phyloP scores from a whole-genome alignment of 2,797 vertebrate genomes.

The Fundulus diaphanus region DNA sequence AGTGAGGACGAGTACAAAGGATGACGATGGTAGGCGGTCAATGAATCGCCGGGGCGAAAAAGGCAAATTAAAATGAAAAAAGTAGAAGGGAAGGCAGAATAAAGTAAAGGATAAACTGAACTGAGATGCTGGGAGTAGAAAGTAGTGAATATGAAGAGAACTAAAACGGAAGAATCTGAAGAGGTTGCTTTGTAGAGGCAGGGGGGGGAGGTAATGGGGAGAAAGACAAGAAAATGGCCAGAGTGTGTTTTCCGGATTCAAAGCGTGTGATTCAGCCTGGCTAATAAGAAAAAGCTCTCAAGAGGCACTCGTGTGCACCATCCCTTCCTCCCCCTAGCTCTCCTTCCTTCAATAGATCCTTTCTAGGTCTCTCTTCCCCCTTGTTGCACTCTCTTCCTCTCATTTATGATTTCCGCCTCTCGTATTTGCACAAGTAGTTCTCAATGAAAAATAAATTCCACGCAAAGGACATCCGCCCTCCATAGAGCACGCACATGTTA shows the following conservation, averaged over 20 bases:
- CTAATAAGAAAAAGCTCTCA: conserved; percentile 78
- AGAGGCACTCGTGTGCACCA: conserved; percentile 73
- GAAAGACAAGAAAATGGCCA: conserved; percentile 41
- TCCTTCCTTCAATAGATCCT: conserved; percentile 63
- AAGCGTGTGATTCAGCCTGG: conserved; percentile 66
- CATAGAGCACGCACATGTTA: conserved; percentile 38
- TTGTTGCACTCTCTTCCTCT: conserved; percentile 63
- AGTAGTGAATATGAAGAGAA: conserved; percentile 43
- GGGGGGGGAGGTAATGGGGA: conserved; percentile 27
- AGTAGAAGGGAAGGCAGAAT: conserved; percentile 36
- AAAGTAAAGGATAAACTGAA: conserved; percentile 28
- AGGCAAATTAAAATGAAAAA: conserved; percentile 37
- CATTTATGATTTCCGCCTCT: conserved; percentile 73
- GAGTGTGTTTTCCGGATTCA: conserved; percentile 66
- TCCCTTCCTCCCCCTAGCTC: conserved; percentile 59
- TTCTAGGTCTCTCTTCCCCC: conserved; percentile 57
- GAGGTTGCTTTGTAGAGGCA: conserved; percentile 22
- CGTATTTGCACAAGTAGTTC: conserved; percentile 78
- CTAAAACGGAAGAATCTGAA: conserved; percentile 56
- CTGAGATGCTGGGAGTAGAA: conserved; percentile 38
- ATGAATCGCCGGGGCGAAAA: conserved; percentile 25
- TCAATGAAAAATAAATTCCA: conserved; percentile 77
- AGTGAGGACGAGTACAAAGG: conserved; percentile 19
- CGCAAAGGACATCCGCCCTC: conserved; percentile 66
- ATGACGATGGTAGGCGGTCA: conserved; percentile 11